These are phyloP conservation scores for Ranitomeya imitator DNA, from an alignment of 2,113 vertebrate species.

Conservation along the genomic window DNA sequence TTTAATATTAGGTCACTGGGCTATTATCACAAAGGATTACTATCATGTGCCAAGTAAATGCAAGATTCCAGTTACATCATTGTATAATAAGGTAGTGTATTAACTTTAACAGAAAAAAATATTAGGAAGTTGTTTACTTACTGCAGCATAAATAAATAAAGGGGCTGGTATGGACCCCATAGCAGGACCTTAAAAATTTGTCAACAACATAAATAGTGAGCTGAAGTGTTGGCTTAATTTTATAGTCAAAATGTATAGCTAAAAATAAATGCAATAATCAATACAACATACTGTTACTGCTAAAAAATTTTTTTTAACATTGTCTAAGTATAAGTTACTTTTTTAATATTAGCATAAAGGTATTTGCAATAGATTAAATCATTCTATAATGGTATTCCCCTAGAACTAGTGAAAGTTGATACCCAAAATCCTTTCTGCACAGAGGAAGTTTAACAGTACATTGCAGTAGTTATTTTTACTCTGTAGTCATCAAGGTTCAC, in stretches of 20 bases:
- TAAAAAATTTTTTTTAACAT: background rate
- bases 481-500: background rate
- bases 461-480: constrained; percentile 46
- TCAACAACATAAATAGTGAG: background rate
- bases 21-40: background rate
- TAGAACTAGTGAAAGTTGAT: constrained; percentile 4
- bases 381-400: background rate
- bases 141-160: background rate
- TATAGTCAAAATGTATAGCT: background rate
- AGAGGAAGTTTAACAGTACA: constrained; percentile 28
- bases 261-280: background rate
- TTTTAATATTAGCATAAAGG: background rate
- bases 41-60: background rate
- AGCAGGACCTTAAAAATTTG: background rate
- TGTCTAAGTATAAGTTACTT: background rate
- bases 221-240: background rate
- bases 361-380: background rate
- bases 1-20: background rate
- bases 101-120: background rate
- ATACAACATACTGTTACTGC: background rate
- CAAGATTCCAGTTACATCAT: background rate
- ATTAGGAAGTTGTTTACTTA: background rate
- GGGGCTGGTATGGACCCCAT: background rate
- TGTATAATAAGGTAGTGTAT: background rate
- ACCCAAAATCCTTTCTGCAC: constrained; percentile 19